Evolutionary conservation across 2,797 vertebrate species (phyloP).

Genomic region (Gymnoscopelus braueri): DNA sequence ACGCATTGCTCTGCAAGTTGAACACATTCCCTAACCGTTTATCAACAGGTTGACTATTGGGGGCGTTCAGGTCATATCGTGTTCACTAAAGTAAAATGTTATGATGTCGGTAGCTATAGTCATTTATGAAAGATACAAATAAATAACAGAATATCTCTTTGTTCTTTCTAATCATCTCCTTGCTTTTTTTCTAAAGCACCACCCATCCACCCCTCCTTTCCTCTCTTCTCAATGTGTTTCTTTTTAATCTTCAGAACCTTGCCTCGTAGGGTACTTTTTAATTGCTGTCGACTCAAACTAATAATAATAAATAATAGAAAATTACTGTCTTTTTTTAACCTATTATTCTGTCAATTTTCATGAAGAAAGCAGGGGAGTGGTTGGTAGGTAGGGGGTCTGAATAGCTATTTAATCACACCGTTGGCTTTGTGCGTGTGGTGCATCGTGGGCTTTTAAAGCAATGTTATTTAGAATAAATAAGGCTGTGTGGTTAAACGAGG

Average conservation of each 20-base stretch:
- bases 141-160: no score
- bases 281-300: constrained; percentile 72
- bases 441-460: constrained; percentile 65
- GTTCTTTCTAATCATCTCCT: no score
- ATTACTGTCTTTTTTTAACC: constrained; percentile 48
- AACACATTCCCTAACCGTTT: no score
- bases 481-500: constrained; percentile 66
- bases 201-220: constrained; percentile 27
- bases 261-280: constrained; percentile 71
- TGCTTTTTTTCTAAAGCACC: not conserved
- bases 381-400: constrained; percentile 39
- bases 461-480: constrained; percentile 80
- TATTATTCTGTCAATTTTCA: constrained; percentile 76
- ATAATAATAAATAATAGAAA: constrained; percentile 18
- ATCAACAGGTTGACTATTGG: no score
- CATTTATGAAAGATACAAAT: no score
- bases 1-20: no score
- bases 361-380: constrained; percentile 38
- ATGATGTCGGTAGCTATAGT: no score
- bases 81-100: no score
- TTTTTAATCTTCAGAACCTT: constrained; percentile 56
- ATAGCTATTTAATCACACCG: constrained; percentile 74
- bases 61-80: no score
- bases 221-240: constrained; percentile 18
- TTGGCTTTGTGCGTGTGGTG: constrained; percentile 58